A percentile compares a stretch with the other conserved stretches of the same genome.
Conservation (phyloP, 35 echinoderm and acorn worm species). For the Diadema setosum region DNA sequence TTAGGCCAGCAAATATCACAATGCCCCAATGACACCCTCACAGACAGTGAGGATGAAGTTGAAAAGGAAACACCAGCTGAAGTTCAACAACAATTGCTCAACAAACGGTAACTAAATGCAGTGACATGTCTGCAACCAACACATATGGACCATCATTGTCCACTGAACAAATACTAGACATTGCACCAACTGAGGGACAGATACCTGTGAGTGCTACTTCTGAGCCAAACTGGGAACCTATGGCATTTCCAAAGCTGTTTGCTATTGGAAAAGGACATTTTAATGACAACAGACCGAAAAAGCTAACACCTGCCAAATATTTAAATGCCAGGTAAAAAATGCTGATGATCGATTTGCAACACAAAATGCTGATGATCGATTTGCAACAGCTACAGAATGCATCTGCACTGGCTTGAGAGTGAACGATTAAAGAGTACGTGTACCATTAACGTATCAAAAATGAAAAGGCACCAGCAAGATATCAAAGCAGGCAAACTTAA, state of each 20-base stretch:
- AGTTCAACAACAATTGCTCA: not conserved
- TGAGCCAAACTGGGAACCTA: not conserved
- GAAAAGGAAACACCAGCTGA: not conserved
- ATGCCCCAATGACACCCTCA: not conserved
- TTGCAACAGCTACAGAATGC: not conserved
- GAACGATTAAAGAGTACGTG: not conserved
- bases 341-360: not conserved
- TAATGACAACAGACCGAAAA: not conserved
- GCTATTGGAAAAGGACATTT: not conserved
- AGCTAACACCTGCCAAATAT: not conserved
- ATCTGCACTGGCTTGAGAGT: not conserved
- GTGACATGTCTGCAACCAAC: not conserved
- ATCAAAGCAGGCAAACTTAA: not conserved
- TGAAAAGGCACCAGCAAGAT: not conserved
- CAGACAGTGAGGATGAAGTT: not conserved
- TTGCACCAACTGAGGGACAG: not conserved
- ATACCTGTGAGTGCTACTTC: not conserved
- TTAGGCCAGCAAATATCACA: not conserved
- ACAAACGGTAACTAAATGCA: not conserved
- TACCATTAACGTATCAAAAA: not conserved
- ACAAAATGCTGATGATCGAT: not conserved
- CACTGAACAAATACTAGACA: not conserved
- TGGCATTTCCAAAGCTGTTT: not conserved
- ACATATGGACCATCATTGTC: not conserved
- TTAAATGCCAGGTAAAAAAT: not conserved